Conservation (phyloP, 2,113 vertebrate species). For the Scytalopus superciliaris region DNA sequence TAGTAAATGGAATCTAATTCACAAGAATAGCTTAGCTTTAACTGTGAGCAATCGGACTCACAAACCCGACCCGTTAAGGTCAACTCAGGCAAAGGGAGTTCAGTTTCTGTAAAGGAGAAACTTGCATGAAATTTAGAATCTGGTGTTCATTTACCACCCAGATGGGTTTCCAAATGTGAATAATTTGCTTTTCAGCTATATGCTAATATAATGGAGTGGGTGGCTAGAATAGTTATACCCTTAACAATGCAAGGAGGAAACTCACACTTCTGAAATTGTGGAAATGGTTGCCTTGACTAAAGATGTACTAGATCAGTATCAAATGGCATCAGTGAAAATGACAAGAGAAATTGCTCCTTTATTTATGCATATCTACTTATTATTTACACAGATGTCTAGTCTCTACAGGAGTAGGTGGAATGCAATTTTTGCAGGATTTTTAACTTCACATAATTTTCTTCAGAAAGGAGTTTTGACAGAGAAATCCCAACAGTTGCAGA, state of each 20-base stretch:
- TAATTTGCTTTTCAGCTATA: neutral
- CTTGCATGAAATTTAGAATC: neutral
- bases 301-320: neutral
- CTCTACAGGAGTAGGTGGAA: neutral
- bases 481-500: neutral
- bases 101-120: neutral
- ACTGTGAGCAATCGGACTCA: neutral
- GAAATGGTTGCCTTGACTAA: neutral
- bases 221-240: neutral
- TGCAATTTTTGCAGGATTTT: neutral
- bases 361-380: neutral
- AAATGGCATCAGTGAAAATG: neutral
- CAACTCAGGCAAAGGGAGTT: neutral
- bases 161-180: neutral
- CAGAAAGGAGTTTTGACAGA: neutral
- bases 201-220: neutral
- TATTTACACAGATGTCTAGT: neutral
- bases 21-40: neutral
- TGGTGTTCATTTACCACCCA: neutral
- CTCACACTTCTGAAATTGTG: neutral
- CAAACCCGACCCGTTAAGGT: neutral
- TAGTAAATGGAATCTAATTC: neutral
- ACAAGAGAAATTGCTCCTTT: neutral
- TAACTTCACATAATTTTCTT: neutral
- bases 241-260: neutral